Evolutionary conservation across 1,140 invertebrate genomes (phyloP), one percentile per base, ranked within the genome.

Genomic region (Panulirus ornatus): DNA sequence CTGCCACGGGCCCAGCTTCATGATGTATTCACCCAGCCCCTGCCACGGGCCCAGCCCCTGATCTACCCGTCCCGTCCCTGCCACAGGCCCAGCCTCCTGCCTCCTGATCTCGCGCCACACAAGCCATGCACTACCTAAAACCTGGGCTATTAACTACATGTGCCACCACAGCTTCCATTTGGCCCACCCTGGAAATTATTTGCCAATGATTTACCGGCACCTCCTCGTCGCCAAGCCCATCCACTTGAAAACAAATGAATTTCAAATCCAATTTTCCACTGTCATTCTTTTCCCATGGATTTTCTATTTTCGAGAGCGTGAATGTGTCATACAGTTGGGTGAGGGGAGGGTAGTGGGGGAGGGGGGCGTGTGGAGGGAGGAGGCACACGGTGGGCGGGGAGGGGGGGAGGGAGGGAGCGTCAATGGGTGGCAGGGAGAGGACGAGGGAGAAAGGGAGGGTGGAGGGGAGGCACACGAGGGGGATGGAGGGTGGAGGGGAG

Each of bases 161-260:
- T 88, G 76, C 40, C 86, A 42, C 75, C 76, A 42, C 42, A 16
- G 40, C 54, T 22, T 47, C 86, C 86, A 88, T 88, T 88, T 81
- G 73, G 76, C 44, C 73, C 86, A 42, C 42, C 22, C 54, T 66
- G 75, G 78, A 81, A 79, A 81, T 88, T 88, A 88, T 88, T 88
- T 88, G 81, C 86, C 86, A 81, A 88, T 88, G 86, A 88, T 88
- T 66, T 81, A 88, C 86, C 86, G 54, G 11, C 75, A 51, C 76
- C 40, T 58, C 86, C 51, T 81, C 76, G 75, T 88, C 86, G 75
- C 86, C 75, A 66, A 66, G 76, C 86, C 86, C 86, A 88, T 88
- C 86, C 86, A 88, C 86, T 88, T 88, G 86, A 88, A 88, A 88
- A 88, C 86, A 88, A 88, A 88, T 88, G 86, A 88, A 88, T 88